Evolutionary conservation across 1,140 invertebrate species (phyloP), one percentile per base, ranked within the genome.

Genomic region (Zeugodacus cucurbitae): DNA sequence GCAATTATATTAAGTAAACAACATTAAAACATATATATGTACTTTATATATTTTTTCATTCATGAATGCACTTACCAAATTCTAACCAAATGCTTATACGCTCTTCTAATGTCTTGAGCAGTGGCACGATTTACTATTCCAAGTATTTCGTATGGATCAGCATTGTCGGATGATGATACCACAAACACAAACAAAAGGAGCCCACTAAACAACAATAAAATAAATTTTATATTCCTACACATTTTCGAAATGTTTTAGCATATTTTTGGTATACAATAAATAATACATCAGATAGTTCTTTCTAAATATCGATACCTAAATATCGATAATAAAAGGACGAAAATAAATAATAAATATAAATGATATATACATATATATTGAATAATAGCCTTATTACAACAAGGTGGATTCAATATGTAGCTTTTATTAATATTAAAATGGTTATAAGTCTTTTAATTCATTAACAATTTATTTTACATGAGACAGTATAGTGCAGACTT

Each of bases 71-170:
- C 93, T 94, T 94, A 98, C 97, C 97, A 98, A 96, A 98, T 96
- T 94, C 97, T 98, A 3, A 97, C 98, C 88, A 98, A 94, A 91
- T 96, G 96, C 92, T 97, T 98, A 91, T 99, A 99, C 1, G 98
- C 97, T 92, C 97, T 96, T 90, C 97, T 95, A 88, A 99, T 98
- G 90, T 99, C 97, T 90, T 96, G 95, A 10, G 96, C 90, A 20
- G 95, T 95, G 2, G 98, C 97, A 90, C 95, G 95, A 90, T 95
- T 96, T 87, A 95, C 94, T 62, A 99, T 95, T 2, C 97, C 97
- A 57, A 99, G 94, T 90, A 97, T 96, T 93, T 96, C 94, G 93
- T 99, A 99, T 8, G 98, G 97, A 67, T 62, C 37, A 62, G 6
- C 7, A n/a, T 74, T 22, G 20, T 74, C 70, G 2, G 32, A 20